These are phyloP conservation scores for Aurelia aurita DNA, from an alignment of 30 jellyfish, hydroid and myxozoan species.

Conservation along the genomic window DNA sequence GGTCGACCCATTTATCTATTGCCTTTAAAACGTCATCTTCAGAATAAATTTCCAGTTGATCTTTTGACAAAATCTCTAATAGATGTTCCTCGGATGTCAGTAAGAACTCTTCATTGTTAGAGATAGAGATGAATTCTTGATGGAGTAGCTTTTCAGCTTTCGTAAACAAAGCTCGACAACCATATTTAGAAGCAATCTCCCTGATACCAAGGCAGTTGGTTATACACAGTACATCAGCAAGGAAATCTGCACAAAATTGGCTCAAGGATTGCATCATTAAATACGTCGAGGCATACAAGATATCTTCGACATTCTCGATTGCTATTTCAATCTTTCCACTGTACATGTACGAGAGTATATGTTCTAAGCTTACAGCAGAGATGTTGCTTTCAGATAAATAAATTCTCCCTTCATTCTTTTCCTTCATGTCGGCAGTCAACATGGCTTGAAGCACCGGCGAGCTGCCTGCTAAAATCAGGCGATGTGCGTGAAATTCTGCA, in stretches of 20 bases:
- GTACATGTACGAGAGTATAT: conserved; percentile 76
- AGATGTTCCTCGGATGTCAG: conserved; percentile 42
- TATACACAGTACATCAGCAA: conserved; percentile 46
- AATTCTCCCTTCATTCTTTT: conserved; percentile 77
- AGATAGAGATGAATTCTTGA: conserved; percentile 52
- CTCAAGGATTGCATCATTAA: conserved; percentile 74
- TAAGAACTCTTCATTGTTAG: conserved; percentile 63
- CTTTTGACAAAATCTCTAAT: conserved; percentile 62
- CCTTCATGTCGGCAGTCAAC: conserved; percentile 87
- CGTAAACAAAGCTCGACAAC: conserved; percentile 39
- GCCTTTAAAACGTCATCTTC: conserved; percentile 83
- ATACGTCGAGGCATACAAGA: conserved; percentile 70
- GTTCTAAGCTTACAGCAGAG: conserved; percentile 47
- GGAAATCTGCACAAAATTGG: conserved; percentile 71
- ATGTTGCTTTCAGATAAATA: conserved; percentile 68
- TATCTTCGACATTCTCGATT: conserved; percentile 71
- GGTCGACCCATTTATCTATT: conserved; percentile 60
- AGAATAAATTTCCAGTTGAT: conserved; percentile 61
- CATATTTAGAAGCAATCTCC: conserved; percentile 72
- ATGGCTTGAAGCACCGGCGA: conserved; percentile 91
- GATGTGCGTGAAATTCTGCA: conserved; percentile 71
- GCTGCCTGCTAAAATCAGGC: conserved; percentile 83
- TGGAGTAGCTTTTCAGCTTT: conserved; percentile 67
- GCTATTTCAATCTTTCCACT: conserved; percentile 74
- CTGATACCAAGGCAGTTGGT: conserved; percentile 77